Evolutionary conservation across 1,140 invertebrate genomes (phyloP).

Genomic region (Subanguina moxae): DNA sequence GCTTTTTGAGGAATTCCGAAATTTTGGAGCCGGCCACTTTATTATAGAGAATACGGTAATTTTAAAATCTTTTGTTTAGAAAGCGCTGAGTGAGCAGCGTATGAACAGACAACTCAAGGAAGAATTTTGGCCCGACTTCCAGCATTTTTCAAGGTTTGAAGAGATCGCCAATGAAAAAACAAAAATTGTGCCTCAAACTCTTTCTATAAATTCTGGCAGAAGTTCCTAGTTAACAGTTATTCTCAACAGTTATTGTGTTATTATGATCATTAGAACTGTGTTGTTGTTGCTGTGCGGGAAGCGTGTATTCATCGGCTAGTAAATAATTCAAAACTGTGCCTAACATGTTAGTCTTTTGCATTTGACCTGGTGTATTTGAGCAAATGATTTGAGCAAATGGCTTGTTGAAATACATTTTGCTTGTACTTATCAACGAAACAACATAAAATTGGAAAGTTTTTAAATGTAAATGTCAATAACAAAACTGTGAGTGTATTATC

Average conservation of each 20-base stretch:
- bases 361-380: neutral
- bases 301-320: neutral
- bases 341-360: neutral
- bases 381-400: too few relatives aligned
- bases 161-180: neutral
- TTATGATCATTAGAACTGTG: too few relatives aligned
- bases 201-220: neutral
- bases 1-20: too few relatives aligned
- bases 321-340: neutral
- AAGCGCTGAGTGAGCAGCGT: neutral
- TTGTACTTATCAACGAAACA: too few relatives aligned
- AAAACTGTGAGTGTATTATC: too few relatives aligned
- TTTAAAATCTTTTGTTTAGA: neutral
- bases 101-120: neutral
- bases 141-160: neutral
- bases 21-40: too few relatives aligned
- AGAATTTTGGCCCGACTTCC: neutral
- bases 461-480: too few relatives aligned
- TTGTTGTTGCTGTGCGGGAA: too few relatives aligned
- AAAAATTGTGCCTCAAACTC: slow-evolving; percentile 2
- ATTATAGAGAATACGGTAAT: too few relatives aligned
- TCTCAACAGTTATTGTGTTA: neutral
- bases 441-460: too few relatives aligned
- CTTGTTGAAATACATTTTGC: too few relatives aligned
- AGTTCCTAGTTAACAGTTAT: neutral